phyloP scores from a whole-genome alignment of 2,797 vertebrate genomes.

The Lepilemur ruficaudatus region DNA sequence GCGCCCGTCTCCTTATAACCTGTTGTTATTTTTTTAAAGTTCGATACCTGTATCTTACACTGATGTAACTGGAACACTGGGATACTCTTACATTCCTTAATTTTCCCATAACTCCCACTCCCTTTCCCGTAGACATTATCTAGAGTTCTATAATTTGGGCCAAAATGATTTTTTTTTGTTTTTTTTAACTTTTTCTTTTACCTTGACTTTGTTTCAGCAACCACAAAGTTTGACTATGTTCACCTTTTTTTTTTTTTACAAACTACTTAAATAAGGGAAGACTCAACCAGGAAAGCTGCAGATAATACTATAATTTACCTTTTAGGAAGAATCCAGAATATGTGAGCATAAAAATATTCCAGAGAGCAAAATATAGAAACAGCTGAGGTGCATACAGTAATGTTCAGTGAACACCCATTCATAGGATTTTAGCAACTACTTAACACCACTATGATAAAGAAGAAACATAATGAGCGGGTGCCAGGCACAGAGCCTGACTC shows the following conservation, averaged over 20 bases:
- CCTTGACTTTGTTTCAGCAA: not conserved
- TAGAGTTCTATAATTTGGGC: not conserved
- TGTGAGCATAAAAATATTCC: not conserved
- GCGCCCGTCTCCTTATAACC: not conserved
- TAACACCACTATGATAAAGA: not conserved
- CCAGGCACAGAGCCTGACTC: not conserved
- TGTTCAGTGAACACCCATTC: not conserved
- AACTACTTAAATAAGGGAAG: not conserved
- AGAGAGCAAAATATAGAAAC: not conserved
- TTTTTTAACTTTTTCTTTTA: not conserved
- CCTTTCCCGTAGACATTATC: not conserved
- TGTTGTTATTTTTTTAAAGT: not conserved
- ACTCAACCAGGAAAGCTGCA: not conserved
- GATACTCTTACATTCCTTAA: too few relatives aligned
- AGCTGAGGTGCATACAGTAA: not conserved
- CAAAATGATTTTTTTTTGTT: not conserved
- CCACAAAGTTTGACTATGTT: not conserved
- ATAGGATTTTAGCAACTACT: not conserved
- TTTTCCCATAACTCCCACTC: not conserved
- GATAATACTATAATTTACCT: not conserved
- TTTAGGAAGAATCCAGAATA: not conserved
- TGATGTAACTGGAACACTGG: not conserved
- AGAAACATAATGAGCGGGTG: not conserved
- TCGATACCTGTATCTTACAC: not conserved
- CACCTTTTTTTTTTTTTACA: not conserved